Evolutionary conservation across 1,140 invertebrate genomes (phyloP), one percentile per base, ranked within the genome.

Genomic region (Diabrotica virgifera): DNA sequence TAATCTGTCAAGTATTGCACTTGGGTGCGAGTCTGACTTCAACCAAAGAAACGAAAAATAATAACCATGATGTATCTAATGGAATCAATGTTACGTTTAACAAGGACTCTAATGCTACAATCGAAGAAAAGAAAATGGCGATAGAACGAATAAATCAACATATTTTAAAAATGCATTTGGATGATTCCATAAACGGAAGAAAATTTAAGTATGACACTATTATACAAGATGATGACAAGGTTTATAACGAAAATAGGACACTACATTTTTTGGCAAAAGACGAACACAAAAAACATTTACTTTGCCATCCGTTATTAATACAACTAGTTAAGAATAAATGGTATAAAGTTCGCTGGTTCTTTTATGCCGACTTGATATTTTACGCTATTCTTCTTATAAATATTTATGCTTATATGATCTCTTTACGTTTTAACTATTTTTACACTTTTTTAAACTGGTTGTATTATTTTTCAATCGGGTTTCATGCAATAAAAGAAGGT

Each of bases 301-400:
- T 70, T 11, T 56, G 63, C 12, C 71, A 72, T 60, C 66, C 68
- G 0, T 60, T 64, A 7, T 36, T 72, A 8, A 70, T 70, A 51
- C 58, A 68, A 12, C 65, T 72, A 14, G 65, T 70, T 9, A 55
- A 64, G 14, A 6, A 52, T 5, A 70, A 68, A 50, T 72, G 71
- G 71, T 24, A 55, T 5, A 60, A 59, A 12, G 52, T 46, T 40
- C 40, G 38, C 2, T 53, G 54, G 50, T 65, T 66, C 52, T 70
- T 70, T 50, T 69, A 72, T 36, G 9, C 64, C 0, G 64, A 69
- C 55, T 60, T 70, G 13, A 38, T 63, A 5, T 53, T 70, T 40
- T 65, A 70, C 50, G n/a, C 36, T 12, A 12, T 62, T 5, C 69
- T 72, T 55, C 53, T 68, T 10, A 6, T 70, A 4, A 38, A 59